A percentile compares a stretch with the other conserved stretches of the same genome.
Conservation (phyloP, 1,140 invertebrate species). For the Drosophila parabipectinata region DNA sequence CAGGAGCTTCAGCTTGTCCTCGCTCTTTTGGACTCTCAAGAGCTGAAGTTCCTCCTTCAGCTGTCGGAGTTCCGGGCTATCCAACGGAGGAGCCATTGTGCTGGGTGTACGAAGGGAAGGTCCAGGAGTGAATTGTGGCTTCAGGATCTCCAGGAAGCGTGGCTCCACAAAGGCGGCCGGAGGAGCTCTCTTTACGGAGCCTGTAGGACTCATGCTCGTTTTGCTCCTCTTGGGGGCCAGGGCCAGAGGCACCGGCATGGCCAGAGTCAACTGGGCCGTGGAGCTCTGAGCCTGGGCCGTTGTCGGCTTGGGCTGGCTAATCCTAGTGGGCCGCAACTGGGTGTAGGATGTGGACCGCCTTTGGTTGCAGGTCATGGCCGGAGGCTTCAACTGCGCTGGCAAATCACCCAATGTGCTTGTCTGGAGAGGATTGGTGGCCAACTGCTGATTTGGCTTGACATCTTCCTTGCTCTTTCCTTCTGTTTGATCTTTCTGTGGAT, state of each 20-base stretch:
- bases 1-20: conserved; percentile 94
- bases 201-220: conserved; percentile 76
- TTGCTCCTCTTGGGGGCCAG: conserved; percentile 78
- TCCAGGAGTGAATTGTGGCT: conserved; percentile 93
- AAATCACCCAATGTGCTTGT: conserved; percentile 27
- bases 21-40: conserved; percentile 91
- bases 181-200: conserved; percentile 55
- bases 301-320: conserved; percentile 75
- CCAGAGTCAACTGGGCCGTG: conserved; percentile 64
- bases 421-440: conserved; percentile 7
- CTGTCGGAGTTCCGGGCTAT: conserved; percentile 89
- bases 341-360: conserved; percentile 71
- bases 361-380: conserved; percentile 63
- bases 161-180: conserved; percentile 86
- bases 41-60: conserved; percentile 96
- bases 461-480: background rate
- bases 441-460: background rate
- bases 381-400: conserved; percentile 33
- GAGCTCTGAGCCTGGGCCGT: conserved; percentile 69
- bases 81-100: conserved; percentile 81
- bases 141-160: conserved; percentile 94
- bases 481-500: background rate
- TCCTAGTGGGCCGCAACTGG: conserved; percentile 66
- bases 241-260: conserved; percentile 64
- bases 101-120: conserved; percentile 88